Percentiles rank a stretch among this genome's conserved stretches.
Conservation (phyloP, 1,140 invertebrate genomes). For the Anoplophora glabripennis region DNA sequence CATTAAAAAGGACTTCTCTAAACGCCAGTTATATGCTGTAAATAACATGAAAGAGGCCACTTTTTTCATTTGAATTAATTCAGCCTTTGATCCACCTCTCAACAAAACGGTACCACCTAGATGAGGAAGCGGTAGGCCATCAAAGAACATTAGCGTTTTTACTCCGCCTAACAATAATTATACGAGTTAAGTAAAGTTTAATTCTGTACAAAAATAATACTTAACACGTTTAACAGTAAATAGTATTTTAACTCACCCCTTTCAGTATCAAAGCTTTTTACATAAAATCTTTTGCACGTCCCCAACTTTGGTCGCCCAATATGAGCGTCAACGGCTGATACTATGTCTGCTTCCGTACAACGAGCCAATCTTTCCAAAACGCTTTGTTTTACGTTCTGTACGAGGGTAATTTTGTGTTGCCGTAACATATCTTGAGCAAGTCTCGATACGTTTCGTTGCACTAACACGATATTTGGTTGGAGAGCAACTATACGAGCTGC, state of each 20-base stretch:
- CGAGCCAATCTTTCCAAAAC: conserved; percentile 82
- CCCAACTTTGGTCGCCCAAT: conserved; percentile 81
- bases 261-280: conserved; percentile 60
- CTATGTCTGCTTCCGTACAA: conserved; percentile 80
- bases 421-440: conserved; percentile 84
- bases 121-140: conserved; percentile 79
- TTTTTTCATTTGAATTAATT: conserved; percentile 79
- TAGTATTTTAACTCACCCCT: conserved; percentile 49
- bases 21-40: conserved; percentile 84
- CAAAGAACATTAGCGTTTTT: conserved; percentile 93
- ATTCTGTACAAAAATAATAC: not conserved
- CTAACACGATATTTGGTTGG: conserved; percentile 83
- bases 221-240: not conserved
- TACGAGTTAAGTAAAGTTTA: not conserved
- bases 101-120: conserved; percentile 88
- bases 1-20: conserved; percentile 88
- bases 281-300: conserved; percentile 81
- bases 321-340: conserved; percentile 87
- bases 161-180: conserved; percentile 51
- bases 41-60: conserved; percentile 81
- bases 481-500: conserved; percentile 85
- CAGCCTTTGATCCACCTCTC: conserved; percentile 70
- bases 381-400: conserved; percentile 82
- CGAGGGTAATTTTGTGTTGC: conserved; percentile 78
- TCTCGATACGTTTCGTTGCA: conserved; percentile 85